Evolutionary conservation across 2,113 vertebrate species (phyloP).

Genomic region (Chloroceryle aenea): DNA sequence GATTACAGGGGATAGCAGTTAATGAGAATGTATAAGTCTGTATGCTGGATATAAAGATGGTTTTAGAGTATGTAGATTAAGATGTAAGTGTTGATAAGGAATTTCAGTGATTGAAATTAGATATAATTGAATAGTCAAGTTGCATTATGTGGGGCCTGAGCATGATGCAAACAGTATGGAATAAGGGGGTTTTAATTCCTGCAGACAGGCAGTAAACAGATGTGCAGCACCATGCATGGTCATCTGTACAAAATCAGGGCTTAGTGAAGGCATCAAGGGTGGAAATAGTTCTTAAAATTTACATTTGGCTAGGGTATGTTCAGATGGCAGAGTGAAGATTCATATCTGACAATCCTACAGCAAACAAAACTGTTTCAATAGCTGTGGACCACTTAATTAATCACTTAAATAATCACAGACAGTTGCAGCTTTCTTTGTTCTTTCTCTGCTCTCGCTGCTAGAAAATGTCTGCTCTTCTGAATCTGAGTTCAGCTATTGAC

Average conservation of each 20-base stretch:
- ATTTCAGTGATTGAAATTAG: too few relatives aligned
- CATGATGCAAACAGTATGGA: too few relatives aligned
- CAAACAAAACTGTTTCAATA: background rate
- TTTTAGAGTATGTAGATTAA: too few relatives aligned
- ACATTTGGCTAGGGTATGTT: background rate
- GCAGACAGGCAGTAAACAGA: background rate
- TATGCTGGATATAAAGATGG: too few relatives aligned
- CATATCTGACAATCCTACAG: background rate
- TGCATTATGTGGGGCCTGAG: too few relatives aligned
- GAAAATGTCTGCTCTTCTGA: background rate
- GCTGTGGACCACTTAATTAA: background rate
- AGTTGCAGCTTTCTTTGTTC: background rate
- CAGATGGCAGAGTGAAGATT: background rate
- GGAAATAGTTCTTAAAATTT: background rate
- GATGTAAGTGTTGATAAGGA: too few relatives aligned
- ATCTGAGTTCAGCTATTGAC: background rate
- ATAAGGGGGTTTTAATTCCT: background rate
- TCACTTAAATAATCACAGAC: background rate
- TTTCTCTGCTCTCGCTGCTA: background rate
- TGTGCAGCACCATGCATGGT: fast-evolving
- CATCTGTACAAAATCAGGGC: background rate
- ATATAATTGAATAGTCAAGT: too few relatives aligned
- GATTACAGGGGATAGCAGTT: too few relatives aligned
- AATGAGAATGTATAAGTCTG: too few relatives aligned
- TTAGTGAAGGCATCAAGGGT: background rate